Percentiles rank a stretch among this genome's conserved stretches.
Evolutionary conservation across 2,797 vertebrate species (phyloP).

Genomic region (Pteronotus mesoamericanus): DNA sequence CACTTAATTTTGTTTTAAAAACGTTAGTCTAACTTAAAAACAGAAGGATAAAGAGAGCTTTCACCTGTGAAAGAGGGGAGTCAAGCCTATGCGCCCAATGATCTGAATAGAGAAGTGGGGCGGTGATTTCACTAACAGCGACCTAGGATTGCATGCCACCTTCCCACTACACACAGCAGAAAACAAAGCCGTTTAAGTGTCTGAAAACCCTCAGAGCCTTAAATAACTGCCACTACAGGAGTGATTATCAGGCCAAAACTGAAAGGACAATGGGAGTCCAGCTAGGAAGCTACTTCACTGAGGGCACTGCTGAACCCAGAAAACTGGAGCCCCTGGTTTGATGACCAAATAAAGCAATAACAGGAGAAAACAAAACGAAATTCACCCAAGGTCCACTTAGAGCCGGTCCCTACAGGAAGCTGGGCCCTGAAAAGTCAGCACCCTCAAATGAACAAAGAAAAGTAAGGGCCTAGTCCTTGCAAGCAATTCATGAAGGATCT

Average conservation of each 20-base stretch:
- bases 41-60: neutral
- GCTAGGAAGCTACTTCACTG: neutral
- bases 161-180: neutral
- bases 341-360: neutral
- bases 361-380: neutral
- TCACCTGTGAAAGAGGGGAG: neutral
- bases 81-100: neutral
- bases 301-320: neutral
- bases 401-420: neutral
- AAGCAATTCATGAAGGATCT: neutral
- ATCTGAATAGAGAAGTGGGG: neutral
- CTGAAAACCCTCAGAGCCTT: neutral
- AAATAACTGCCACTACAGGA: neutral
- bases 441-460: neutral
- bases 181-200: neutral
- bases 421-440: neutral
- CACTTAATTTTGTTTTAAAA: neutral
- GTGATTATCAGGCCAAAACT: neutral
- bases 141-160: neutral
- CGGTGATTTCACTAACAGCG: neutral
- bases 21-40: neutral
- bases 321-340: neutral
- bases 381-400: neutral
- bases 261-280: neutral
- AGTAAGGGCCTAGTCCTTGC: neutral